phyloP scores from a whole-genome alignment of 2,888 invertebrate genomes.

The Frankliniella intonsa region DNA sequence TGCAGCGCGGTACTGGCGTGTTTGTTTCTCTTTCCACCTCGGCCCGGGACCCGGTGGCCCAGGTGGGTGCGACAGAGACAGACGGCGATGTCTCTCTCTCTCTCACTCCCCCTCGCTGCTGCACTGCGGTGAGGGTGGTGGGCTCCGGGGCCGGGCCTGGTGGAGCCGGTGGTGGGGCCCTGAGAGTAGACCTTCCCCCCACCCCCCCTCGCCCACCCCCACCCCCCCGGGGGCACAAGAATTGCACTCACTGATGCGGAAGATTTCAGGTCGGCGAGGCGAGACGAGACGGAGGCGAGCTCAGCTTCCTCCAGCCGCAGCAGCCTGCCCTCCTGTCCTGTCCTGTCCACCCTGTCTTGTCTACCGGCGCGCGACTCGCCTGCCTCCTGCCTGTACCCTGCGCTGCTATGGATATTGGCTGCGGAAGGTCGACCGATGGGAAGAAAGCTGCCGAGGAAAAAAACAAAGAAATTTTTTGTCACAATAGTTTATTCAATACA shows the following conservation, averaged over 20 bases:
- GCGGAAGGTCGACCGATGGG: not conserved
- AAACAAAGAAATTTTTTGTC: not conserved
- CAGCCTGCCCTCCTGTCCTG: not conserved
- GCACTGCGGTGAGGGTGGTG: not conserved
- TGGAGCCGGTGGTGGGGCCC: not conserved
- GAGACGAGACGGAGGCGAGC: not conserved
- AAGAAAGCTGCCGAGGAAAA: not conserved
- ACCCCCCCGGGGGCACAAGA: slow-evolving; percentile 39
- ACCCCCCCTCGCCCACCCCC: slow-evolving; percentile 36
- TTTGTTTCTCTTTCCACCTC: too few species aligned
- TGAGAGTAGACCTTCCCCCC: not conserved
- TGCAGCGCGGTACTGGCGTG: not conserved
- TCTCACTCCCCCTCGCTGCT: not conserved
- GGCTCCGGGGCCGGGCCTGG: not conserved
- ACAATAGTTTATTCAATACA: slow-evolving; percentile 17
- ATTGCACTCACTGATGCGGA: slow-evolving; percentile 36
- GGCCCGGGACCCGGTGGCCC: too few species aligned
- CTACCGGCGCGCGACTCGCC: too few species aligned
- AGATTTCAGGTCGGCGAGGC: not conserved
- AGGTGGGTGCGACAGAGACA: too few species aligned
- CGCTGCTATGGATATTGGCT: not conserved
- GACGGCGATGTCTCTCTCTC: not conserved
- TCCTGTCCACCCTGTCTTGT: too few species aligned
- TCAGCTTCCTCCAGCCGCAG: not conserved
- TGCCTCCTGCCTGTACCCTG: too few species aligned